Evolutionary conservation across 1,140 invertebrate genomes (phyloP), one percentile per base, ranked within the genome.

Genomic region (Drosophila lacertosa): DNA sequence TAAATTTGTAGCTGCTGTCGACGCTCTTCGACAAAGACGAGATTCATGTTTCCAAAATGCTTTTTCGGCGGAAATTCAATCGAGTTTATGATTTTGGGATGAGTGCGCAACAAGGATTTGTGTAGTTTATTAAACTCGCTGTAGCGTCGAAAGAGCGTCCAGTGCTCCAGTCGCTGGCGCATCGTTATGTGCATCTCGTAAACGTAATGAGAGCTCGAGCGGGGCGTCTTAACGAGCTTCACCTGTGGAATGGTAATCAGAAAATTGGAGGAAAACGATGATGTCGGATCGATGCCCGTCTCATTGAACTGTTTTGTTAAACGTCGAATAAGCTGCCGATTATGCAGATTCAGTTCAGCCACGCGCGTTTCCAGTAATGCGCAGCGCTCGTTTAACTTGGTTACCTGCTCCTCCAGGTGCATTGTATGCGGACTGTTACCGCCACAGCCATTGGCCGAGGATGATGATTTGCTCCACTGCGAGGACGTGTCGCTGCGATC

Each of bases 41-140:
- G 93, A 91, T 96, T 96, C 93, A 96, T 97, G 92, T 97, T 97
- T 24, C 97, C 96, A 71, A 97, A 93, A 68, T 95, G 95, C 92
- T 97, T 97, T 86, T 98, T 98, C 10, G 96, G 96, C 9, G 97
- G 97, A 92, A 98, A 97, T 86, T 97, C 95, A 91, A 97, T 96
- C 2, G 94, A 93, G 10, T 92, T 93, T 20, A 97, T 93, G 24
- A 96, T 93, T 22, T 94, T 92, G 7, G 95, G 92, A 92, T 96
- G 95, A 47, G 95, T 93, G 84, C 95, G 96, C 72, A 96, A 95
- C 37, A 97, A 90, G 55, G 95, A 93, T 74, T 94, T 93, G 86
- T 97, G 95, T 15, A 98, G 92, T 37, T 94, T 93, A 91, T 97
- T 93, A 91, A 98, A 97, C 89, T 98, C 96, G 53, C 96, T 95